A percentile compares a stretch with the other conserved stretches of the same genome.
Conservation (phyloP, 2,113 vertebrate genomes). For the Corydoras maculifer region DNA sequence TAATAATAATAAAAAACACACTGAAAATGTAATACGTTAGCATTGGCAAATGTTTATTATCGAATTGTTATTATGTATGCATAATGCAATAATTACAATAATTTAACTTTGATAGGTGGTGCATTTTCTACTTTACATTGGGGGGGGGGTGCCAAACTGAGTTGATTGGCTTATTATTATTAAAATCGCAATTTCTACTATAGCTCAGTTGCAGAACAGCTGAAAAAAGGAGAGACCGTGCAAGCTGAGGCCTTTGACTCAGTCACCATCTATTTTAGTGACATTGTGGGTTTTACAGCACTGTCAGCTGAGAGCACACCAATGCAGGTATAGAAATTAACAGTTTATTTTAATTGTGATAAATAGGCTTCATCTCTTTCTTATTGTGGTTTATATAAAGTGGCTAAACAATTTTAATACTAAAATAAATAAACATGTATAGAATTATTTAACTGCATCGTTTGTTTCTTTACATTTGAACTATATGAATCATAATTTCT, state of each 20-base stretch:
- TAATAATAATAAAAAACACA: too few species aligned
- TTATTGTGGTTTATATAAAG: neutral
- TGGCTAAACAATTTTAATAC: neutral
- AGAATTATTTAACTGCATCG: neutral
- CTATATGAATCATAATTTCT: neutral
- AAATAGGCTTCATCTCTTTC: neutral
- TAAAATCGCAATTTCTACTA: constrained; percentile 7
- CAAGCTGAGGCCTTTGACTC: constrained; percentile 90
- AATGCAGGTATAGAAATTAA: constrained; percentile 72
- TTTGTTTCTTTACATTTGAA: neutral
- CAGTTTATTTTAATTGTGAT: neutral
- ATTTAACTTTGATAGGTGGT: too few species aligned
- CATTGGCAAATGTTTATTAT: too few species aligned
- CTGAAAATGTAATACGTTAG: too few species aligned
- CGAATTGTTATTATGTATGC: too few species aligned
- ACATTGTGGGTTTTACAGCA: constrained; percentile 89
- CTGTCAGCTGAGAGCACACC: constrained; percentile 88
- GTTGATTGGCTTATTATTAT: too few species aligned
- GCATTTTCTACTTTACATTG: too few species aligned
- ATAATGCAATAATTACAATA: too few species aligned
- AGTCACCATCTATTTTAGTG: constrained; percentile 95
- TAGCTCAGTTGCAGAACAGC: constrained; percentile 90
- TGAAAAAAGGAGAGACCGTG: constrained; percentile 86
- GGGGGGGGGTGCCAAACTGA: too few species aligned
- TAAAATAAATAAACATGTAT: neutral